Conservation (phyloP, 2,113 vertebrate genomes). For the Xyliphius kryptos region DNA sequence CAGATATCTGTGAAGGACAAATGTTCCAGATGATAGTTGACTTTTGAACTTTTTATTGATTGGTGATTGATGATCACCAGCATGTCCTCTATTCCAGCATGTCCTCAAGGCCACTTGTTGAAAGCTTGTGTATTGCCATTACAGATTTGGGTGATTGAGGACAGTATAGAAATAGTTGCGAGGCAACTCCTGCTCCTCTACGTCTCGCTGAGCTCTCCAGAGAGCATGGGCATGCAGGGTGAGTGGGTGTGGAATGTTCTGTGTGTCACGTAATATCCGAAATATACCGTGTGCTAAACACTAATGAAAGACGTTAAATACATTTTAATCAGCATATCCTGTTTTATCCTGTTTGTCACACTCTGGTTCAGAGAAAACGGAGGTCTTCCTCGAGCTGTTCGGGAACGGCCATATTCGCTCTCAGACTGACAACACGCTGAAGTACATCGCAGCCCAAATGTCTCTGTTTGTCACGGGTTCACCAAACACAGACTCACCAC, state of each 20-base stretch:
- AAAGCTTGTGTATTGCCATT: no score
- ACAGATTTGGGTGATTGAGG: conserved; percentile 80
- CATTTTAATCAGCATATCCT: background rate
- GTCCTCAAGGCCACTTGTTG: no score
- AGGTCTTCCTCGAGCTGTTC: conserved; percentile 79
- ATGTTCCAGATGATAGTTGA: no score
- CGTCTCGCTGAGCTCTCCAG: conserved; percentile 64
- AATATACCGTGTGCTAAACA: no score
- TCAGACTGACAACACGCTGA: conserved; percentile 66
- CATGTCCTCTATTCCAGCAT: no score
- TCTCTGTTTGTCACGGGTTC: conserved; percentile 49
- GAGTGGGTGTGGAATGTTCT: no score
- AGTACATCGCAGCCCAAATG: conserved; percentile 53
- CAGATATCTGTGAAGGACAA: no score
- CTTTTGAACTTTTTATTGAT: no score
- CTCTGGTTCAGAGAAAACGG: conserved; percentile 74
- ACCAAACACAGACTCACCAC: conserved; percentile 29
- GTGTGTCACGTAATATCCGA: no score
- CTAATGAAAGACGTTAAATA: no score
- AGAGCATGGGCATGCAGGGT: conserved; percentile 75
- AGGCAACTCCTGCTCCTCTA: conserved; percentile 78
- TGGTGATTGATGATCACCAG: no score
- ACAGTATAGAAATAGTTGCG: conserved; percentile 73
- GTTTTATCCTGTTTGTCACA: no score
- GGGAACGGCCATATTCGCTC: conserved; percentile 77